Percentiles rank a stretch among this genome's conserved stretches.
phyloP scores from a whole-genome alignment of 2,888 invertebrate genomes.

The Dromius quadrimaculatus region DNA sequence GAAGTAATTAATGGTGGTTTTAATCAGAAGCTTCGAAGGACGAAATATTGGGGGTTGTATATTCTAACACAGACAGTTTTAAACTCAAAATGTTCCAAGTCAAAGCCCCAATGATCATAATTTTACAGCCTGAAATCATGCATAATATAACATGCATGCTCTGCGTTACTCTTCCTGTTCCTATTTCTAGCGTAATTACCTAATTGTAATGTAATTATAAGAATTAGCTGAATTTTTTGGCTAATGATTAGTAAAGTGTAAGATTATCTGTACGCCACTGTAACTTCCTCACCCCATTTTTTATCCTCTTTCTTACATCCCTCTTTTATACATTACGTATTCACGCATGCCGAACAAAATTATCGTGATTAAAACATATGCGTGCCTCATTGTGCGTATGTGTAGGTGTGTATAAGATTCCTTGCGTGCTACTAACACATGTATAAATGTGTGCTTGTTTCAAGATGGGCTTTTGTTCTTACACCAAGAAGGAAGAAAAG shows the following conservation, averaged over 20 bases:
- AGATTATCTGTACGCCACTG: conserved; percentile 46
- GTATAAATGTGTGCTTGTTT: neutral
- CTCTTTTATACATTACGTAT: conserved; percentile 20
- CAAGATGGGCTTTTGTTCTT: conserved; percentile 34
- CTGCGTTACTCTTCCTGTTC: too few relatives aligned
- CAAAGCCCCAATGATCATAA: too few relatives aligned
- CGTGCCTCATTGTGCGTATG: conserved; percentile 2
- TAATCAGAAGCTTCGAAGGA: neutral
- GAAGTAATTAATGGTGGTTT: neutral
- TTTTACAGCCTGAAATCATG: too few relatives aligned
- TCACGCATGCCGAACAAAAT: conserved; percentile 48
- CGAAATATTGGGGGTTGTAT: too few relatives aligned
- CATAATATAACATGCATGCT: too few relatives aligned
- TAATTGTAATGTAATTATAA: too few relatives aligned
- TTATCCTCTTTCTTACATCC: conserved; percentile 52
- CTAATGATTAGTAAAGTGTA: neutral
- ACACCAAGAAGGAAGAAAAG: neutral
- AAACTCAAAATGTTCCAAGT: too few relatives aligned
- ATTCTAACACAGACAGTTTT: too few relatives aligned
- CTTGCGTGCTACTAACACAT: neutral
- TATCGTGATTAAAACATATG: conserved; percentile 49
- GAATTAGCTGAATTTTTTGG: too few relatives aligned
- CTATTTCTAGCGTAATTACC: too few relatives aligned
- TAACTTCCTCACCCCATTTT: conserved; percentile 61
- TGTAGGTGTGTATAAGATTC: conserved; percentile 1